Evolutionary conservation across 2,888 invertebrate genomes (phyloP).

Genomic region (Sylvicola cinctus): DNA sequence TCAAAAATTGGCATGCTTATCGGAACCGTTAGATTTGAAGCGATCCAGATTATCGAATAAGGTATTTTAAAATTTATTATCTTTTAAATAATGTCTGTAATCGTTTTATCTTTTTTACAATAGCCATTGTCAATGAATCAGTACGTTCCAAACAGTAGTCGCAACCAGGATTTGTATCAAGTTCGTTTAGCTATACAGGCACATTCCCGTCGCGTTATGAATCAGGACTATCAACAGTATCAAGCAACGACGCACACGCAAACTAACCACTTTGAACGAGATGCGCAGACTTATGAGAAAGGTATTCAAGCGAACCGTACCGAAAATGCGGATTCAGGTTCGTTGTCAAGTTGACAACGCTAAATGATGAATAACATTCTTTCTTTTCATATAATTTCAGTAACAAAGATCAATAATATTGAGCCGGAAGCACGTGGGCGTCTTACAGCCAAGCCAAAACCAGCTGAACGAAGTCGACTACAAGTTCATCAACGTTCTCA

Average conservation of each 20-base stretch:
- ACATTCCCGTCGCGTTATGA: constrained; percentile 22
- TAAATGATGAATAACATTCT: too few relatives aligned
- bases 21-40: constrained; percentile 20
- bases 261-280: constrained; percentile 14
- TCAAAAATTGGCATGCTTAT: constrained; percentile 37
- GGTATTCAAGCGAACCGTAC: constrained; percentile 18
- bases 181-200: constrained; percentile 25
- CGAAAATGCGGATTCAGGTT: constrained; percentile 16
- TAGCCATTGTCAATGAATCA: too few relatives aligned
- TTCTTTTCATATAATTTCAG: too few relatives aligned
- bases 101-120: too few relatives aligned
- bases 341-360: background rate
- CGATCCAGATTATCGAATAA: constrained; percentile 10
- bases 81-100: too few relatives aligned
- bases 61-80: constrained; percentile 6
- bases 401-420: too few relatives aligned
- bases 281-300: constrained; percentile 17
- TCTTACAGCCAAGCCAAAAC: constrained; percentile 1
- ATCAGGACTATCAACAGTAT: constrained; percentile 17
- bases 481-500: constrained; percentile 2
- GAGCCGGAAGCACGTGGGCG: too few relatives aligned
- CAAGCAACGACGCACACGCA: constrained; percentile 16
- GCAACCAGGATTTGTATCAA: constrained; percentile 25
- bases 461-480: background rate
- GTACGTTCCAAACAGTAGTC: constrained; percentile 4